Conservation (phyloP, 1,140 invertebrate genomes). For the Bombus confusus region DNA sequence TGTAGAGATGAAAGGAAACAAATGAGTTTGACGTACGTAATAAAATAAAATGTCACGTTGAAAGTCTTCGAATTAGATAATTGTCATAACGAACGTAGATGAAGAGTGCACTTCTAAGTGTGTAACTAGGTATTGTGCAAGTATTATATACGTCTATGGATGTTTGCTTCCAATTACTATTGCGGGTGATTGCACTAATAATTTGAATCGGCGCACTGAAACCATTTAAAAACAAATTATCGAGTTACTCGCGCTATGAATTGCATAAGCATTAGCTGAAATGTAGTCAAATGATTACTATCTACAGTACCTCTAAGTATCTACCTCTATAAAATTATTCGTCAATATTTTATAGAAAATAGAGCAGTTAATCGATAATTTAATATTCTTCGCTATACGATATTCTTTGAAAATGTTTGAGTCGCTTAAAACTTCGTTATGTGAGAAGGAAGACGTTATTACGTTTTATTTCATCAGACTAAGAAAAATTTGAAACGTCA, state of each 20-base stretch:
- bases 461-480: not conserved
- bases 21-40: not conserved
- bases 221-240: constrained; percentile 36
- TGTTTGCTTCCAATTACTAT: constrained; percentile 34
- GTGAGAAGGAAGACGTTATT: not conserved
- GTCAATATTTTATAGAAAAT: no score
- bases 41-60: not conserved
- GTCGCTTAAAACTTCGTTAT: not conserved
- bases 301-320: constrained; percentile 3
- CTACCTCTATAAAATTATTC: not conserved
- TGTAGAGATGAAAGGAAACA: not conserved
- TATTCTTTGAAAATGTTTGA: not conserved
- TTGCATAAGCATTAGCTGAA: constrained; percentile 46
- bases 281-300: not conserved
- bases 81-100: not conserved
- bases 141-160: constrained; percentile 36
- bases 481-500: not conserved
- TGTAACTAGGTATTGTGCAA: constrained; percentile 26
- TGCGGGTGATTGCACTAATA: constrained; percentile 29
- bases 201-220: constrained; percentile 34
- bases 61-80: not conserved
- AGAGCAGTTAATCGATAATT: not conserved
- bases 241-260: constrained; percentile 15
- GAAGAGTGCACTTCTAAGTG: not conserved
- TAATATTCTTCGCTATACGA: not conserved